Evolutionary conservation across 2,888 invertebrate species (phyloP), one percentile per base, ranked within the genome.

Genomic region (Lepidochitona cinerea): DNA sequence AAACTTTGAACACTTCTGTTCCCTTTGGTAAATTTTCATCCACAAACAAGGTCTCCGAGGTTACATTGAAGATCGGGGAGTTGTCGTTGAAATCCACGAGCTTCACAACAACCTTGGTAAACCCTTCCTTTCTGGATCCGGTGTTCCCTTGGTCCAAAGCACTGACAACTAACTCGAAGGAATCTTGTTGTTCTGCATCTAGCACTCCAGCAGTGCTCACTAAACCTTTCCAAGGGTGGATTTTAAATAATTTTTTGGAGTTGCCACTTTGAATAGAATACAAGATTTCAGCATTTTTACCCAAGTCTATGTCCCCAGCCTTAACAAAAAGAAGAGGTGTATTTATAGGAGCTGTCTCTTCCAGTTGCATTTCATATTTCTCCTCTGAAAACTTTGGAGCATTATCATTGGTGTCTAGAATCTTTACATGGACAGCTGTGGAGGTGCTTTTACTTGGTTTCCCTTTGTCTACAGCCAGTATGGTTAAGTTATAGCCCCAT

Each of bases 11-110:
- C 0, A 98, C 96, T 12, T 94, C 94, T 0, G 95, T 94, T 1
- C 97, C 97, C 7, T 95, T 93, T 0, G 96, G 94, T 85, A 96
- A 94, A 90, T 97, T 97, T 91, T 98, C 98, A 81, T 95, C 94
- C 52, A 98, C 93, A 85, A 92, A 93, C 6, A 97, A 94, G 75
- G 78, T 78, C 32, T 78, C 79, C 64, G 81, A 78, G 7, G 81
- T 79, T 35, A 82, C 81, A 70, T 95, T 95, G 89, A 98, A 98
- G 69, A 95, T 93, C 0, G 98, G 98, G 86, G 96, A 95, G 90
- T 98, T 97, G 90, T 98, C 98, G 91, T 99, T 98, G 71, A 96
- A 95, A 91, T 98, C 98, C 71, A 95, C 92, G 3, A 98, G 94
- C 85, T 95, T 94, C 69, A 98, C 94, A 91, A 96, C 95, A 0